Conservation (phyloP, 2,888 invertebrate genomes). For the Diloba caeruleocephala region DNA sequence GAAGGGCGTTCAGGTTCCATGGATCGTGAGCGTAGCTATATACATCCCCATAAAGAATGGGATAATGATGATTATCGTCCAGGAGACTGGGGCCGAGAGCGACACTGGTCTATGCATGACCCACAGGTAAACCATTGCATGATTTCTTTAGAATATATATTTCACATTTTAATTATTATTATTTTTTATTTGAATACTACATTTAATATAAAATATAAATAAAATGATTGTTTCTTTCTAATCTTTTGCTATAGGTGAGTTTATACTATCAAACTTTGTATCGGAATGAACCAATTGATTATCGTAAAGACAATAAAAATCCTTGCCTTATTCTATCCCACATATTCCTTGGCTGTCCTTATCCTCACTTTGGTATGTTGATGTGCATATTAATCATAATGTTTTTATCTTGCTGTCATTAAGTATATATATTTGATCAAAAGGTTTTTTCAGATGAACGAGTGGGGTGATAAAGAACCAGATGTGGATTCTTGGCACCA, state of each 20-base stretch:
- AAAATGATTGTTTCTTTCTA: slow-evolving; percentile 26
- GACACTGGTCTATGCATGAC: slow-evolving; percentile 85
- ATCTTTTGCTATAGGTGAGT: slow-evolving; percentile 77
- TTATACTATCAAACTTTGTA: slow-evolving; percentile 75
- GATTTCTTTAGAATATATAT: not conserved
- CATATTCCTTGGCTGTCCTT: slow-evolving; percentile 86
- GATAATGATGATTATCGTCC: slow-evolving; percentile 88
- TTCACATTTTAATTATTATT: not conserved
- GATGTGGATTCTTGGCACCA: slow-evolving; percentile 86
- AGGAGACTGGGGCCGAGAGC: slow-evolving; percentile 85
- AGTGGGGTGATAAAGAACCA: slow-evolving; percentile 86
- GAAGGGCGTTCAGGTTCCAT: slow-evolving; percentile 85
- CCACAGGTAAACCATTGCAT: slow-evolving; percentile 71
- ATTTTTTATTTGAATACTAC: not conserved
- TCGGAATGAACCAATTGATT: slow-evolving; percentile 82
- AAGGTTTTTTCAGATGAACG: slow-evolving; percentile 74
- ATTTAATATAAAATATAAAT: not conserved
- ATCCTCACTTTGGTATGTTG: slow-evolving; percentile 84
- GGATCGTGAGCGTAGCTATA: slow-evolving; percentile 83
- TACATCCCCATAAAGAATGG: slow-evolving; percentile 87
- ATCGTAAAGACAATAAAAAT: slow-evolving; percentile 74
- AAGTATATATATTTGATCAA: slow-evolving; percentile 16
- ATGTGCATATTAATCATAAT: slow-evolving; percentile 34
- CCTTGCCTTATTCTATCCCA: slow-evolving; percentile 85
- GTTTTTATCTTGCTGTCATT: slow-evolving; percentile 17